Conservation (phyloP, 2,113 vertebrate genomes). For the Dasyornis broadbenti region DNA sequence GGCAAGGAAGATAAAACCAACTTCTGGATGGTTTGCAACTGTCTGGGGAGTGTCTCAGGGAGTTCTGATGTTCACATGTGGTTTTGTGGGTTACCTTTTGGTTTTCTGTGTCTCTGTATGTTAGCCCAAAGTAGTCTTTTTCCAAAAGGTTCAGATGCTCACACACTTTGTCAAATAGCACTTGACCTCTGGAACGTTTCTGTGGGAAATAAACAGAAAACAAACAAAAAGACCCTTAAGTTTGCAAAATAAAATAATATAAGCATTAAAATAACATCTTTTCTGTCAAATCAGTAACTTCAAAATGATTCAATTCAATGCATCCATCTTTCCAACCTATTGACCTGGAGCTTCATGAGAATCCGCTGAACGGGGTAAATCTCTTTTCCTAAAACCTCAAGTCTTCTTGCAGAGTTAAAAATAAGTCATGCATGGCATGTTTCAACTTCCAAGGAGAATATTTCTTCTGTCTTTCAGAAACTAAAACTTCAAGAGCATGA, state of each 20-base stretch:
- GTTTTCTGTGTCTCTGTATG: constrained; percentile 88
- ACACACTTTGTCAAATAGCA: constrained; percentile 92
- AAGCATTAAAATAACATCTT: background rate
- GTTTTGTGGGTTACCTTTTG: constrained; percentile 83
- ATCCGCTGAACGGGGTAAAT: background rate
- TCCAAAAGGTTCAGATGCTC: constrained; percentile 96
- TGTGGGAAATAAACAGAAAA: constrained; percentile 43
- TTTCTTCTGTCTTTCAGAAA: background rate
- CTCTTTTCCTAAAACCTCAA: background rate
- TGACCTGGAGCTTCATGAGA: background rate
- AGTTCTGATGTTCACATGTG: background rate
- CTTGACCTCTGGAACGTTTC: constrained; percentile 90
- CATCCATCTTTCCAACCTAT: background rate
- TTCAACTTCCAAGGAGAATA: background rate
- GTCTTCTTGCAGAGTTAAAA: background rate
- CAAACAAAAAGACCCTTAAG: background rate
- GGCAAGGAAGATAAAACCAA: background rate
- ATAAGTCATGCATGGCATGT: background rate
- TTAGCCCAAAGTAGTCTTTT: constrained; percentile 95
- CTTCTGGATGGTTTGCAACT: background rate
- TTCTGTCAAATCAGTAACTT: background rate
- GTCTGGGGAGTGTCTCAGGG: background rate
- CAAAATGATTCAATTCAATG: background rate
- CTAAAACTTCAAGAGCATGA: background rate
- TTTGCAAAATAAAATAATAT: background rate